Percentiles rank a stretch among this genome's conserved stretches.
phyloP scores from a whole-genome alignment of 2,113 vertebrate genomes.

The Ginglymostoma cirratum region DNA sequence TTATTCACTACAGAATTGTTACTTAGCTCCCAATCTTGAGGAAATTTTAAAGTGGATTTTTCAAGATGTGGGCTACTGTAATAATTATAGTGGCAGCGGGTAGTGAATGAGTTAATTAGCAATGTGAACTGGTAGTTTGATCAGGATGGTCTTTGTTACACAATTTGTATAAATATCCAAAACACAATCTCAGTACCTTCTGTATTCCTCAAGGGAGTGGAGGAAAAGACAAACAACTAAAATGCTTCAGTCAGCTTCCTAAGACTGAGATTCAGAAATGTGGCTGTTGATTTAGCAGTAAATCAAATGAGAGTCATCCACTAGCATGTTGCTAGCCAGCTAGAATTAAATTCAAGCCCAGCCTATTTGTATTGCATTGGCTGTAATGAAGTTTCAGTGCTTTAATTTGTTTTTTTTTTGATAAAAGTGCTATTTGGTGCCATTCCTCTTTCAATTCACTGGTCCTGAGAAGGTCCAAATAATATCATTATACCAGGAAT shows the following conservation, averaged over 20 bases:
- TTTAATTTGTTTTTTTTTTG: background rate
- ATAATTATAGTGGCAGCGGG: background rate
- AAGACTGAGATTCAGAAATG: slow-evolving; percentile 18
- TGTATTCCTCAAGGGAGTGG: background rate
- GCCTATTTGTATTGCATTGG: background rate
- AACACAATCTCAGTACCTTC: background rate
- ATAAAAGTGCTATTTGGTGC: background rate
- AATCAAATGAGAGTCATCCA: background rate
- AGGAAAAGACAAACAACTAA: background rate
- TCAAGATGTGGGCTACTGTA: background rate
- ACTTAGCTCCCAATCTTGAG: slow-evolving; percentile 6
- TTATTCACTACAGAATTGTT: slow-evolving; percentile 19
- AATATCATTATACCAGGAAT: background rate
- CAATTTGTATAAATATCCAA: slow-evolving; percentile 13
- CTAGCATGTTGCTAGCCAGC: slow-evolving; percentile 35
- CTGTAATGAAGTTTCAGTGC: slow-evolving; percentile 16
- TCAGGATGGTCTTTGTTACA: background rate
- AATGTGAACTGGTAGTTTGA: background rate
- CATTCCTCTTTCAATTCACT: slow-evolving; percentile 4
- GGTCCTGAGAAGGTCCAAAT: slow-evolving; percentile 3
- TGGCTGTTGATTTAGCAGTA: background rate
- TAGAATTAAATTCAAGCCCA: slow-evolving; percentile 14
- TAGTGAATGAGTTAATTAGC: slow-evolving; percentile 25
- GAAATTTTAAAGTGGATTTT: background rate
- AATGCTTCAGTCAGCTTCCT: background rate